Evolutionary conservation across 2,797 vertebrate species (phyloP).

Genomic region (Pipistrellus pygmaeus): DNA sequence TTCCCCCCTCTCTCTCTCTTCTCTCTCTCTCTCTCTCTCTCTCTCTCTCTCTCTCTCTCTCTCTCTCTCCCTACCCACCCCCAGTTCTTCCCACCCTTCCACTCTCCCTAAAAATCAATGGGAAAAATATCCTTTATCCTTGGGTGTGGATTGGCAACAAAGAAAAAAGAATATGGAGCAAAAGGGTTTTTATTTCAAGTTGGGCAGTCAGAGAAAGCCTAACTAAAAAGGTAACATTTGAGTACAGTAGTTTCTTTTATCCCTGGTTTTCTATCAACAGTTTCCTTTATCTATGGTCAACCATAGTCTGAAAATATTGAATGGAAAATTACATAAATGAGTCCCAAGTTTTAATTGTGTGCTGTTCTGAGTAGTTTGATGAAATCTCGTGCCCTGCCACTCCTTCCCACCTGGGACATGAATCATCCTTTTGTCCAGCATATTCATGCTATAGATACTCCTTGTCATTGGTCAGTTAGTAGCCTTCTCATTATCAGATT

Average conservation of each 20-base stretch:
- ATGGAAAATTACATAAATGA: neutral
- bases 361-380: neutral
- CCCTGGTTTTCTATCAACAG: neutral
- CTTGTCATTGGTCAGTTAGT: neutral
- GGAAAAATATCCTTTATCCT: neutral
- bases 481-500: neutral
- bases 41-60: neutral
- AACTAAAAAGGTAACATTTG: constrained; percentile 29
- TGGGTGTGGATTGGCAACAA: neutral
- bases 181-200: neutral
- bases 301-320: neutral
- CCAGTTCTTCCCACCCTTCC: neutral
- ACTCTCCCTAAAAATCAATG: neutral
- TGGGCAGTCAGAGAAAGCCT: neutral
- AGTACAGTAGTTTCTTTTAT: neutral
- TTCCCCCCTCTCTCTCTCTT: neutral
- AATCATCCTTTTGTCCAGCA: neutral
- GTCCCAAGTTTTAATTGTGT: neutral
- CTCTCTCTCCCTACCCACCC: neutral
- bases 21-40: neutral
- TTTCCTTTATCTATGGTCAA: neutral
- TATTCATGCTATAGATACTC: neutral
- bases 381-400: neutral
- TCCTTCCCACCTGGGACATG: neutral
- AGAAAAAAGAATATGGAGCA: neutral